Conservation (phyloP, 2,113 vertebrate genomes). For the Corythoichthys haematopterus region DNA sequence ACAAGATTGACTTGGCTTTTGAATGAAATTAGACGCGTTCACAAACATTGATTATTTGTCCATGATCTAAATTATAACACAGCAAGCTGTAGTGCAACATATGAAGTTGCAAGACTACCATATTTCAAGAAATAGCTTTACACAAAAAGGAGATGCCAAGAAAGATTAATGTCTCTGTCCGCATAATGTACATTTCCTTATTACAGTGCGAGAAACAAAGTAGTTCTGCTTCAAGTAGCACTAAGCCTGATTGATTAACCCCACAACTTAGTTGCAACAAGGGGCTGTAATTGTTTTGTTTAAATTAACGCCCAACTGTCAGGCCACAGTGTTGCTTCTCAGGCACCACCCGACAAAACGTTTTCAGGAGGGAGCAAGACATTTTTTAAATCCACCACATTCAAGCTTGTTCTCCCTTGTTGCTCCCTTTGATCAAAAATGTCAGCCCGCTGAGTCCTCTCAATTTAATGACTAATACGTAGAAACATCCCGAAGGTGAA, state of each 20-base stretch:
- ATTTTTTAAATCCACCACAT: slow-evolving; percentile 57
- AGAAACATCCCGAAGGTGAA: slow-evolving; percentile 56
- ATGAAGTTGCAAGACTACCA: slow-evolving; percentile 1
- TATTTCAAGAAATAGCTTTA: slow-evolving; percentile 6
- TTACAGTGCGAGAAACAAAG: slow-evolving; percentile 23
- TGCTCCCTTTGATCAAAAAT: slow-evolving; percentile 68
- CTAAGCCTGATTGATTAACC: slow-evolving; percentile 27
- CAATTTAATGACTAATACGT: slow-evolving; percentile 71
- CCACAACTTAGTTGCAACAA: slow-evolving; percentile 14
- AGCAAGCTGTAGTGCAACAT: slow-evolving; percentile 4
- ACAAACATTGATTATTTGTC: slow-evolving; percentile 29
- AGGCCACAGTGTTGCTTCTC: slow-evolving; percentile 18
- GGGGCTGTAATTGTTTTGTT: slow-evolving; percentile 21
- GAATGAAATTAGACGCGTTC: slow-evolving; percentile 18
- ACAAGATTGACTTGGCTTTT: slow-evolving; percentile 9
- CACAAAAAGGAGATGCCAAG: slow-evolving; percentile 14
- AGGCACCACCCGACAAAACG: slow-evolving; percentile 44
- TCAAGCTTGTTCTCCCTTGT: slow-evolving; percentile 57
- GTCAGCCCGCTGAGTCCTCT: slow-evolving; percentile 45
- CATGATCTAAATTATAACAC: slow-evolving; percentile 12
- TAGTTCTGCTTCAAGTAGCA: slow-evolving; percentile 18
- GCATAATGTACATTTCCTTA: slow-evolving; percentile 26
- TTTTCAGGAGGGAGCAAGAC: slow-evolving; percentile 58
- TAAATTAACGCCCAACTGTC: slow-evolving; percentile 11
- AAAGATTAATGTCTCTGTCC: slow-evolving; percentile 20